A percentile compares a stretch with the other conserved stretches of the same genome.
These are phyloP conservation scores for Seriola rivoliana DNA, from an alignment of 2,113 vertebrate genomes.

Conservation along the genomic window DNA sequence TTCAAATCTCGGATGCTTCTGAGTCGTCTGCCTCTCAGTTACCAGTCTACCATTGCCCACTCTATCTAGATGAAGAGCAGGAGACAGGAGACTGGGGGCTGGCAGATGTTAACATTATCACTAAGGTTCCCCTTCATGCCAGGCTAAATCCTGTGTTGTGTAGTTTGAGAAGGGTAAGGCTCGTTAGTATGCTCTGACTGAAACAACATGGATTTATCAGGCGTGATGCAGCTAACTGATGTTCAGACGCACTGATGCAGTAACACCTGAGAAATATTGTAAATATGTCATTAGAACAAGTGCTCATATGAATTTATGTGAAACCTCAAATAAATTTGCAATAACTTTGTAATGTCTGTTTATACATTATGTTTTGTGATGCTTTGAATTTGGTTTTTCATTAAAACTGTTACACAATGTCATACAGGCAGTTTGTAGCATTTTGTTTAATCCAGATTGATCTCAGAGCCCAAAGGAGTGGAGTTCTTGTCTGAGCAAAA, in stretches of 20 bases:
- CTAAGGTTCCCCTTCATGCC: conserved; percentile 77
- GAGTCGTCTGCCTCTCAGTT: conserved; percentile 9
- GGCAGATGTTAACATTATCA: conserved; percentile 72
- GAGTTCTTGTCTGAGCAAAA: not conserved
- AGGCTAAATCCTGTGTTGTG: conserved; percentile 74
- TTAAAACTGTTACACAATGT: not conserved
- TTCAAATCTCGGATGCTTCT: not conserved
- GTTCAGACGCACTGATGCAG: not conserved
- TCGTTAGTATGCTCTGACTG: conserved; percentile 76
- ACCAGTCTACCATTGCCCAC: conserved; percentile 78
- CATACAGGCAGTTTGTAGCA: not conserved
- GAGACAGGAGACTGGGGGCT: conserved; percentile 42
- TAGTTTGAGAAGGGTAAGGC: conserved; percentile 77
- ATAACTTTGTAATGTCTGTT: not conserved
- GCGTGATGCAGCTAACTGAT: not conserved
- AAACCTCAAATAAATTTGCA: conserved; percentile 6
- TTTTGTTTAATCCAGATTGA: not conserved
- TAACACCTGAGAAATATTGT: not conserved
- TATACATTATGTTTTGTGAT: not conserved
- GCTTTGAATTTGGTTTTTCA: not conserved
- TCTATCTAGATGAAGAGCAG: conserved; percentile 71
- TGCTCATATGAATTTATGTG: not conserved
- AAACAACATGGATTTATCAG: not conserved
- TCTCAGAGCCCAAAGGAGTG: not conserved
- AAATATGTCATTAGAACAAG: not conserved